Conservation (phyloP, 2,888 invertebrate species). For the Eurytoma californica region DNA sequence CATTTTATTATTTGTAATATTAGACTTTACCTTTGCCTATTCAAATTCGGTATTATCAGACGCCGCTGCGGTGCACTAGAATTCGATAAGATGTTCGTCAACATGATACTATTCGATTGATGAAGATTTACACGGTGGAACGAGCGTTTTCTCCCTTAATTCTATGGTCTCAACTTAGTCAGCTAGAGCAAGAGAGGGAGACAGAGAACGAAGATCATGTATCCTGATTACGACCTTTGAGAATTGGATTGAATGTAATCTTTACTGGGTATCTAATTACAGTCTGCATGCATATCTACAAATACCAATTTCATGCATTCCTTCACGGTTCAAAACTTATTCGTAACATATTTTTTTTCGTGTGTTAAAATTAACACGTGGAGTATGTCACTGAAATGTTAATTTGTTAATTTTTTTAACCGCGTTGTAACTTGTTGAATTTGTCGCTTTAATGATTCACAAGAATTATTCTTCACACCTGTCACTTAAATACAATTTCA, state of each 20-base stretch:
- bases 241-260: slow-evolving; percentile 43
- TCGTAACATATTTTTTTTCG: too few species aligned
- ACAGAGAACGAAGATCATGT: neutral
- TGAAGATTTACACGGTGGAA: slow-evolving; percentile 59
- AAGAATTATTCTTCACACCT: too few species aligned
- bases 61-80: neutral
- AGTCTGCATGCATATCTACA: neutral
- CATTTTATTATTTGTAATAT: too few species aligned
- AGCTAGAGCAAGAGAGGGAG: neutral
- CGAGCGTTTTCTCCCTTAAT: slow-evolving; percentile 45
- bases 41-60: too few species aligned
- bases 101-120: slow-evolving; percentile 55
- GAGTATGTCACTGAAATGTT: too few species aligned
- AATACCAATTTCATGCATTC: neutral
- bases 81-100: slow-evolving; percentile 31
- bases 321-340: too few species aligned
- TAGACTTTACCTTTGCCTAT: too few species aligned
- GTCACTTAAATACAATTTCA: too few species aligned
- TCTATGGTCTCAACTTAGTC: neutral
- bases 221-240: slow-evolving; percentile 43
- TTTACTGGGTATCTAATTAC: slow-evolving; percentile 18
- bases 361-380: too few species aligned
- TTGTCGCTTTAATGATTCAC: neutral
- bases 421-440: neutral
- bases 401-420: too few species aligned